Evolutionary conservation across 2,888 invertebrate species (phyloP).

Genomic region (Erebia aethiops): DNA sequence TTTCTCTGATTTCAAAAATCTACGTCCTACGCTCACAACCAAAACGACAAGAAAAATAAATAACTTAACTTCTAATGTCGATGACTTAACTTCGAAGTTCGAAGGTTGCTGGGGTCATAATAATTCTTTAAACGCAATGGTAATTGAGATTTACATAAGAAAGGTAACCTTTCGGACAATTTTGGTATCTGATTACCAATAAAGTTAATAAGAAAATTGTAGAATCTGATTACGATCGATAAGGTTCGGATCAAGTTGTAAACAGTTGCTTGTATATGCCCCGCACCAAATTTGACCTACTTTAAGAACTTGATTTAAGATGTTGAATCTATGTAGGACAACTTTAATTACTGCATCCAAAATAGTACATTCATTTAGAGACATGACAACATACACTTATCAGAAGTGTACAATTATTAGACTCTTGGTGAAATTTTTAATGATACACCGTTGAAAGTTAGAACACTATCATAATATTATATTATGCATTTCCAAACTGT

Average conservation of each 20-base stretch:
- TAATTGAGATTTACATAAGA: background rate
- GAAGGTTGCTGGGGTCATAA: no score
- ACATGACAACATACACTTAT: conserved; percentile 18
- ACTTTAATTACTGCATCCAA: conserved; percentile 4
- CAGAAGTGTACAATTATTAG: conserved; percentile 8
- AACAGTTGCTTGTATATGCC: background rate
- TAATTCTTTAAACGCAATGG: background rate
- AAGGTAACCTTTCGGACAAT: background rate
- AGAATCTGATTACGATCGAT: background rate
- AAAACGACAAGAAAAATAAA: background rate
- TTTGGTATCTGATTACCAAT: conserved; percentile 6
- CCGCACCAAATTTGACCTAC: conserved; percentile 7
- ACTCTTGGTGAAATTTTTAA: conserved; percentile 23
- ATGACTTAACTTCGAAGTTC: no score
- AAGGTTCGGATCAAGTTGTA: conserved; percentile 4
- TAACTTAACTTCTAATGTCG: background rate
- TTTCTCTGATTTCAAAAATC: background rate
- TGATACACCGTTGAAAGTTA: conserved; percentile 9
- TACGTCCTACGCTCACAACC: no score
- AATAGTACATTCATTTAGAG: conserved; percentile 1
- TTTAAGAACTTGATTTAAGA: conserved; percentile 7
- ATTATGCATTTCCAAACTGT: conserved; percentile 13
- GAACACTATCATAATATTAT: no score
- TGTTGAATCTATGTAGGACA: conserved; percentile 2
- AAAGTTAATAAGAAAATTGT: conserved; percentile 4